A percentile compares a stretch with the other conserved stretches of the same genome.
Evolutionary conservation across 1,140 invertebrate species (phyloP).

Genomic region (Philotrypesis tridentata): DNA sequence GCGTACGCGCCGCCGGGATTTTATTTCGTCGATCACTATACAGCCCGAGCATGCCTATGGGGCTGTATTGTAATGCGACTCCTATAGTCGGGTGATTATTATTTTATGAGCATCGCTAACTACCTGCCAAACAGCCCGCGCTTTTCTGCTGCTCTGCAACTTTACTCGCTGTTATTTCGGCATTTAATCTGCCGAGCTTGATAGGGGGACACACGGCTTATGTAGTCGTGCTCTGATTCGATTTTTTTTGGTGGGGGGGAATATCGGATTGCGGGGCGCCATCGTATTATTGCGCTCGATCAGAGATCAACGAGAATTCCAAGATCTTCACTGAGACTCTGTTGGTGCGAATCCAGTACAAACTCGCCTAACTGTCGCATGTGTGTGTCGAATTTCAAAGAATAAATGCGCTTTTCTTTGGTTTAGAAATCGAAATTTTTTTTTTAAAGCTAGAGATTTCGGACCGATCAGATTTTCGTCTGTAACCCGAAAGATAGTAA

Average conservation of each 20-base stretch:
- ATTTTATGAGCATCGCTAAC: conserved; percentile 40
- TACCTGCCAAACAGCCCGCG: background rate
- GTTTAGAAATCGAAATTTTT: too few species aligned
- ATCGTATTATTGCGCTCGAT: background rate
- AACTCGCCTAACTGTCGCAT: too few species aligned
- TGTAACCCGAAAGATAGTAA: too few species aligned
- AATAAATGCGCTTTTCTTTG: too few species aligned
- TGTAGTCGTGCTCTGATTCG: background rate
- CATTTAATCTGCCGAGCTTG: background rate
- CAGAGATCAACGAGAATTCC: background rate
- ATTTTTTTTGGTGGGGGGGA: background rate
- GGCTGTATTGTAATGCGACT: background rate
- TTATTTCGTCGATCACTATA: conserved; percentile 4
- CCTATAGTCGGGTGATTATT: conserved; percentile 30
- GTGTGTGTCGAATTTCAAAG: too few species aligned
- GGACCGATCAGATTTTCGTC: too few species aligned
- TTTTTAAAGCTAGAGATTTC: too few species aligned
- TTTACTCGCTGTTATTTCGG: background rate
- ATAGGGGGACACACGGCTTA: background rate
- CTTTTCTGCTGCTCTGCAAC: background rate
- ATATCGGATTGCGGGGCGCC: background rate
- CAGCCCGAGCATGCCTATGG: background rate
- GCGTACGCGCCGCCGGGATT: background rate
- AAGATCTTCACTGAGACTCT: conserved; percentile 4
- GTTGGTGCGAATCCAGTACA: too few species aligned